phyloP scores from a whole-genome alignment of 1,140 invertebrate species.

The Caenorhabditis briggsae region DNA sequence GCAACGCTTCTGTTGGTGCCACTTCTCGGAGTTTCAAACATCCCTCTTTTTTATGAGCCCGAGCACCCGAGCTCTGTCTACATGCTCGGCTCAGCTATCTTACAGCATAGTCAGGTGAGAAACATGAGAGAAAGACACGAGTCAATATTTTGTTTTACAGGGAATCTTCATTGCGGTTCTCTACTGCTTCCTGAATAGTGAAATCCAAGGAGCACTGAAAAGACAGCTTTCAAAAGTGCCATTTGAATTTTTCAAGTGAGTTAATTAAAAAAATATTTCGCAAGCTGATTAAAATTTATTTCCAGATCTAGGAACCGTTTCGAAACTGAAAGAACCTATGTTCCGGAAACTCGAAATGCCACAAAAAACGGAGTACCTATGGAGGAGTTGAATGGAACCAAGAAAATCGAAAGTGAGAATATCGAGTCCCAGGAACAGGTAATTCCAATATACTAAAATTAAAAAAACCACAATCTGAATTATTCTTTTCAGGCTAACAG shows the following conservation, averaged over 20 bases:
- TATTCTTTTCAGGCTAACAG: not conserved
- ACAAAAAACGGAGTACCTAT: constrained; percentile 67
- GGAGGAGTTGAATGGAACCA: constrained; percentile 65
- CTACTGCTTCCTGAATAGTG: constrained; percentile 80
- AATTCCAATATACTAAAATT: not conserved
- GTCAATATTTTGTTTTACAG: constrained; percentile 72
- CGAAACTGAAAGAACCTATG: constrained; percentile 75
- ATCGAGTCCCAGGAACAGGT: constrained; percentile 44
- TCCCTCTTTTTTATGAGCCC: constrained; percentile 79
- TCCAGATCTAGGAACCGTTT: constrained; percentile 68
- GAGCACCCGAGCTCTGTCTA: constrained; percentile 77
- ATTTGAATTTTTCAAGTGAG: constrained; percentile 70
- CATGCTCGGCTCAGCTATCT: constrained; percentile 79
- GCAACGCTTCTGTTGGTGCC: constrained; percentile 80
- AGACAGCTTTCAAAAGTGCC: constrained; percentile 74
- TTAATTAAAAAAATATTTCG: too few species aligned
- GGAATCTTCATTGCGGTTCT: constrained; percentile 80
- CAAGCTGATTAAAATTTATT: too few species aligned
- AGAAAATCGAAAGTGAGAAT: constrained; percentile 21
- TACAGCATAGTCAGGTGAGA: constrained; percentile 79
- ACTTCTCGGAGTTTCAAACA: constrained; percentile 80
- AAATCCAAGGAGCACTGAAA: constrained; percentile 78
- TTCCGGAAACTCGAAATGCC: constrained; percentile 67
- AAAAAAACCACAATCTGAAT: not conserved
- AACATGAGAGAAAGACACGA: not conserved